phyloP scores from a whole-genome alignment of 2,113 vertebrate species.

The Irena cyanogastra region DNA sequence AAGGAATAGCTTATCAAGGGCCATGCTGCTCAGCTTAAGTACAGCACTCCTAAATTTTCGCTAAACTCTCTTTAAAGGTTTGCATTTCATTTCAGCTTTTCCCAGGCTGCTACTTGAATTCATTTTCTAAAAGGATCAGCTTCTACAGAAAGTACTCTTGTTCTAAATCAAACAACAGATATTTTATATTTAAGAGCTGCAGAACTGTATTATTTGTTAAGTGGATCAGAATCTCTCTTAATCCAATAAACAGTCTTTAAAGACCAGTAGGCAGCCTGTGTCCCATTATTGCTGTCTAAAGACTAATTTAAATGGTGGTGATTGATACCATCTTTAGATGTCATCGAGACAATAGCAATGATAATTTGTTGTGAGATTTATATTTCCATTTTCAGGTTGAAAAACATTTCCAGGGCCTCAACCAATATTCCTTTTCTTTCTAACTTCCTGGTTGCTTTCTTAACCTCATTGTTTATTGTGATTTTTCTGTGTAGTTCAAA shows the following conservation, averaged over 20 bases:
- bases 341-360: background rate
- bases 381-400: background rate
- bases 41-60: background rate
- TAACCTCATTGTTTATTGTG: background rate
- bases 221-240: background rate
- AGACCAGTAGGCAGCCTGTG: background rate
- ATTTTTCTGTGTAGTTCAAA: background rate
- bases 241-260: background rate
- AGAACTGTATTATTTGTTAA: background rate
- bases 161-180: background rate
- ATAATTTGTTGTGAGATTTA: background rate
- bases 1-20: background rate
- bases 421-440: background rate
- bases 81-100: background rate
- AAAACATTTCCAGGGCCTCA: background rate
- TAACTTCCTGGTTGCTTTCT: background rate
- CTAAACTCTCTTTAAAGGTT: conserved; percentile 1
- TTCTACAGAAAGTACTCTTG: background rate
- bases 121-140: background rate
- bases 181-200: background rate
- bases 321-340: background rate
- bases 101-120: background rate
- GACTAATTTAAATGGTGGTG: background rate
- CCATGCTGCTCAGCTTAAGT: background rate
- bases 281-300: background rate